Evolutionary conservation across 2,888 invertebrate genomes (phyloP).

Genomic region (Galeopsomyia nigrocyanea): DNA sequence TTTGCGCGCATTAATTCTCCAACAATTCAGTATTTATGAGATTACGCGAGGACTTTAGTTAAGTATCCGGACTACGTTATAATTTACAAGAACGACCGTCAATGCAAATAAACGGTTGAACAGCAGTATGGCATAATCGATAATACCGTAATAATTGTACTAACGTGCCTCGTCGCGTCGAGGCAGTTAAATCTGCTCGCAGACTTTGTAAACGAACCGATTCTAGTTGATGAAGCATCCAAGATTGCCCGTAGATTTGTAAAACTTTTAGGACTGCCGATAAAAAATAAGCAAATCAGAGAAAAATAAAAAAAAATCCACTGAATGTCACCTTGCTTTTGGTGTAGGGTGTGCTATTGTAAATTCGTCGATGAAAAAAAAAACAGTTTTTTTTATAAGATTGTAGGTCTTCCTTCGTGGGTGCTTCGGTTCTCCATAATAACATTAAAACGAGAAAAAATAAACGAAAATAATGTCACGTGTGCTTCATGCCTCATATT

Average conservation of each 20-base stretch:
- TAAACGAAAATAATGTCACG: conserved; percentile 42
- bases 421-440: conserved; percentile 46
- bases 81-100: conserved; percentile 22
- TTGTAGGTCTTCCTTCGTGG: conserved; percentile 48
- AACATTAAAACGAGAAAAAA: conserved; percentile 1
- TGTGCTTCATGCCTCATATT: conserved; percentile 46
- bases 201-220: conserved; percentile 28
- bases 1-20: conserved; percentile 35
- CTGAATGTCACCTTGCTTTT: conserved; percentile 47
- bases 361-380: conserved; percentile 40
- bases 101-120: conserved; percentile 18
- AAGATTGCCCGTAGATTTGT: conserved; percentile 38
- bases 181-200: conserved; percentile 29
- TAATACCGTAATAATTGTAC: conserved; percentile 21
- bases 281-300: conserved; percentile 7
- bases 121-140: conserved; percentile 22
- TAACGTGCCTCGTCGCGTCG: conserved; percentile 25
- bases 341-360: conserved; percentile 45
- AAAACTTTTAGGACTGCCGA: conserved; percentile 22
- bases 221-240: conserved; percentile 40
- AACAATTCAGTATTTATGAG: conserved; percentile 45
- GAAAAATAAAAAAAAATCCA: conserved; percentile 22
- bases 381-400: conserved; percentile 20
- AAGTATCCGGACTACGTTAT: conserved; percentile 7
- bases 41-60: conserved; percentile 35